Base-by-base conservation (phyloP, 2,888 invertebrate genomes). In the Watsonalla cultraria region DNA sequence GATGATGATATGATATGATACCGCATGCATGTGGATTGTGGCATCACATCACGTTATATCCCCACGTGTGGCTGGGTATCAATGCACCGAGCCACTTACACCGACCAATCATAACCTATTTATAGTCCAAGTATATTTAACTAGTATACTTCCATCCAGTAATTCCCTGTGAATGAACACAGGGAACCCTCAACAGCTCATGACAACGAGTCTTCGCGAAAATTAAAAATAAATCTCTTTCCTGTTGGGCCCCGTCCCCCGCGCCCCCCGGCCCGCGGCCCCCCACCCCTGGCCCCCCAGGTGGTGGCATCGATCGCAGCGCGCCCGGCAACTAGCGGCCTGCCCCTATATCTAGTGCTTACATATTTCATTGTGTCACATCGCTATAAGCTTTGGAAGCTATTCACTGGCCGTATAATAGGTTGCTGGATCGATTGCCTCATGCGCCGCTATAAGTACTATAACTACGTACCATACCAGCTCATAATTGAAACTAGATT, bases 221-320 rank as follows among this genome's bases (percentile, higher is more conserved):
- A 73, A 69, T 73, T 72, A 72, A 70, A 76, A 74, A 66, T 68
- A 68, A 64, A 67, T 68, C 61, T 66, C 54, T 60, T 59, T 47
- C 46, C 58, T 51, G 56, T 55, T 13, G 11, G 42, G 42, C 34
- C 51, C 46, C 51, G 6, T 11, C 42, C 42, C 42, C 11, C 42
- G 9, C 9, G 39, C 45, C 57, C 42, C 47, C 49, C 37, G 14
- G 15, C 34, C 51, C 46, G 49, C 6, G 5, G 9, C 11, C 11
- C 57, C 45, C 45, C 49, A 34, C 14, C 24, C 37, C 51, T 47
- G 51, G 6, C 45, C 52, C 54, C 50, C 58, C 46, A 54, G 51
- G 52, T 52, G 70, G 66, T 65, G 62, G 57, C 65, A 73, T 72
- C 68, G 75, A 73, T 70, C 74, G 65, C 54, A 45, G 54, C 55